Evolutionary conservation across 2,888 invertebrate species (phyloP), one percentile per base, ranked within the genome.

Genomic region (Teinopalpus imperialis): DNA sequence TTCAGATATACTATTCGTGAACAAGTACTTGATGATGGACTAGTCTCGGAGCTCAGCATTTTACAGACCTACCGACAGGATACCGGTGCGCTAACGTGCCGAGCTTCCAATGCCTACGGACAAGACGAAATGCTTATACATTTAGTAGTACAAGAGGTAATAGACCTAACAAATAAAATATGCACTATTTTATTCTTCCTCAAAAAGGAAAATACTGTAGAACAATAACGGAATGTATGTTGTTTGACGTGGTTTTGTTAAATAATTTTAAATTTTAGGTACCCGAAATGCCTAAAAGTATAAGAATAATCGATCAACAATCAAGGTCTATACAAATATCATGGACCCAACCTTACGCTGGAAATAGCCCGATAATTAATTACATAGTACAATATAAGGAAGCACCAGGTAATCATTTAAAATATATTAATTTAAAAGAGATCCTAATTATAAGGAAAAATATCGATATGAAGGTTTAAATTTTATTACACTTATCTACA

Each of bases 311-410:
- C 63, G 95, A 96, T 56, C 95, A 95, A 68, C 94, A 95, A 61
- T 96, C 97, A 46, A 90, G 96, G 48, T 93, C 94, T 14, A 93
- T 97, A 52, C 94, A 95, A 63, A 90, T 98, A 61, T 94, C 95
- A 0, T 98, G 97, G 98, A 94, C 94, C 18, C 94, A 94, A 57
- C 96, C 97, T 5, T 96, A 96, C 68, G 94, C 95, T 54, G 96
- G 96, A 49, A 96, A 96, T 66, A 96, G 96, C 74, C 95, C 95
- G 14, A 94, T 98, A 53, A 94, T 94, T 49, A 94, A 94, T 73
- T 97, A 97, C 74, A 94, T 96, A 51, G 93, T 97, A 21, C 97
- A 97, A 78, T 97, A 95, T 74, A 97, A 97, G 75, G 93, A 94
- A 66, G 94, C 94, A 49, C 91, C 94, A 86, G 94, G 94, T 94